Percentiles rank a stretch among this genome's conserved stretches.
Evolutionary conservation across 2,888 invertebrate species (phyloP).

Genomic region (Imbricaverruca yamaguchii): DNA sequence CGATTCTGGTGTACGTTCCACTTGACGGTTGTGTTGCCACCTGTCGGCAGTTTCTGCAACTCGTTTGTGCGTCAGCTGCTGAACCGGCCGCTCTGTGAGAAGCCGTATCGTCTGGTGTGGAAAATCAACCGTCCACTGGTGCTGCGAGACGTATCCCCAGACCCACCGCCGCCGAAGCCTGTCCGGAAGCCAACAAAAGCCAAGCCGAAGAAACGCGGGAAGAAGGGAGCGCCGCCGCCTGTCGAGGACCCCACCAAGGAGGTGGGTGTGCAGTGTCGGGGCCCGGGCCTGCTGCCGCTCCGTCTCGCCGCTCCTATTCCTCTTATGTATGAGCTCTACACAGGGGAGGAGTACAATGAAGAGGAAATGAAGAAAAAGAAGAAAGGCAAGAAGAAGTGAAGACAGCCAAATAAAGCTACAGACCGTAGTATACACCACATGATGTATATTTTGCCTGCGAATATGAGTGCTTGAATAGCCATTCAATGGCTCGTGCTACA

Average conservation of each 20-base stretch:
- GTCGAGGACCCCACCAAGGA: neutral
- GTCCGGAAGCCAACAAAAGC: neutral
- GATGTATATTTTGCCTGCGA: too few relatives aligned
- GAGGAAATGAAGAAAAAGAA: neutral
- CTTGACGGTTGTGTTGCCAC: too few relatives aligned
- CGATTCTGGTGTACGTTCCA: too few relatives aligned
- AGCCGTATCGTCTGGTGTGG: slow-evolving; percentile 3
- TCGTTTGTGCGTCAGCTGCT: neutral
- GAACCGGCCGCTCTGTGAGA: neutral
- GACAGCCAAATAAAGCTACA: too few relatives aligned
- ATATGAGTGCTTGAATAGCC: too few relatives aligned
- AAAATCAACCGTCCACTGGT: slow-evolving; percentile 2
- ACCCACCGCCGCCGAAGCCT: neutral
- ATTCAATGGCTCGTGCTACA: too few relatives aligned
- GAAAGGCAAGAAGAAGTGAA: neutral
- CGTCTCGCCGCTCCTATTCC: neutral
- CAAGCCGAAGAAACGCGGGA: neutral
- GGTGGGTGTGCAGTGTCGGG: neutral
- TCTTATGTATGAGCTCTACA: neutral
- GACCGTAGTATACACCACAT: too few relatives aligned
- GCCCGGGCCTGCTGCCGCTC: neutral
- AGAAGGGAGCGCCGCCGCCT: neutral
- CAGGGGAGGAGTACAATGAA: slow-evolving; percentile 1
- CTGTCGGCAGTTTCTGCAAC: neutral
- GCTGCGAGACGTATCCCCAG: neutral